Base-by-base conservation (phyloP, 2,113 vertebrate genomes). In the Ameiurus melas region DNA sequence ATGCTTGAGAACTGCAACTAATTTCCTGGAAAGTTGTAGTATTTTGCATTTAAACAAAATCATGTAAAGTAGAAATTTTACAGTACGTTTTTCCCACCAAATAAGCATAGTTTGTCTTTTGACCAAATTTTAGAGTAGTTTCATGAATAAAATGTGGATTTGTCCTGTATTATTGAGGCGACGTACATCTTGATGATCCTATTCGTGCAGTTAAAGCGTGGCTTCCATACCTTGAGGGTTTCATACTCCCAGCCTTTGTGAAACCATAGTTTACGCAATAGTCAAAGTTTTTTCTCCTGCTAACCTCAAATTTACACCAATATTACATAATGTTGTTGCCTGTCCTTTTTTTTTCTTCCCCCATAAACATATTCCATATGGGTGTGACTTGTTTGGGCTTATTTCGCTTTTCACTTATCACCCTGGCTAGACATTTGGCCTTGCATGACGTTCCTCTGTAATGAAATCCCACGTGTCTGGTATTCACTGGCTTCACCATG, bases 401-500 rank as follows among this genome's bases (percentile, higher is more conserved):
- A 58, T 82, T 82, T 36, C 1, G 39, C 22, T 30, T 30, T 68
- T 68, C 83, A 53, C 83, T 84, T 84, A 82, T 90, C 36, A 77
- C 55, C 66, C 79, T 60, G 70, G 79, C 75, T 88, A 85, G 86
- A 75, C 51, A 51, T 60, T 83, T 81, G 77, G 86, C 79, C 39
- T 66, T 30, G 62, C 25, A 84, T 51, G 57, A 47, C 39, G 39
- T 68, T 68, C 62, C 43, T 84, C 62, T 1, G 83, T 51, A 84
- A 68, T 84, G 62, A 84, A 84, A 75, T 27, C 62, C 62, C 83
- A 68, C 62, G 27, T 84, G 71, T 90, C 68, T 83, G 60, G 64
- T 33, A 47, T 60, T 47, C 60, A 83, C 64, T 83, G 73, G 43
- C 70, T 85, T 77, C 70, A 80, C 77, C 80, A 88, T 84, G 90